Conservation (phyloP, 2,113 vertebrate genomes). For the Percina caprodes region DNA sequence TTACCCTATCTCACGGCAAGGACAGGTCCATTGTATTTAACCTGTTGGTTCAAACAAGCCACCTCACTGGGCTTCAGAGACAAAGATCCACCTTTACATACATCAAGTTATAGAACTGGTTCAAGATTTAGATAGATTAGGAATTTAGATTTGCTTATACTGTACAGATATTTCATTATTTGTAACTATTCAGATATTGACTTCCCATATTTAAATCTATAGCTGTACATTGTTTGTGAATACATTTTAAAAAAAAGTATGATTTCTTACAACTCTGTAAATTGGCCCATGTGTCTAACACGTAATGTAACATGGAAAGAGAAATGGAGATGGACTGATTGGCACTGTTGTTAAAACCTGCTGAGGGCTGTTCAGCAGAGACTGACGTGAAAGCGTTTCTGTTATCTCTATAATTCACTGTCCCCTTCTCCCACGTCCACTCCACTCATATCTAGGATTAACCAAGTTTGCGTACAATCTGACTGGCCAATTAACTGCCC, state of each 20-base stretch:
- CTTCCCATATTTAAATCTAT: not conserved
- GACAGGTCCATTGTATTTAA: not conserved
- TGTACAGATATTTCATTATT: not conserved
- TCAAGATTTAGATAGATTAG: no score
- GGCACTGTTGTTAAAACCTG: not conserved
- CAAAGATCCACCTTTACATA: not conserved
- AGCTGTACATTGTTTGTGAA: not conserved
- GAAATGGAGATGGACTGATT: not conserved
- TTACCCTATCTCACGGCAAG: not conserved
- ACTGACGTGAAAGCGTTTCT: conserved; percentile 45
- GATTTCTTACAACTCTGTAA: no score
- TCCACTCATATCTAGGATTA: conserved; percentile 49
- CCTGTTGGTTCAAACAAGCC: not conserved
- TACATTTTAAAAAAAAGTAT: no score
- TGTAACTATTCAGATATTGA: not conserved
- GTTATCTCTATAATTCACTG: conserved; percentile 43
- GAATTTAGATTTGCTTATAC: no score
- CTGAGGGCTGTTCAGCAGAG: not conserved
- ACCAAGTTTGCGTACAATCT: conserved; percentile 14
- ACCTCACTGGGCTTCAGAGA: not conserved
- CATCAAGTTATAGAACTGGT: no score
- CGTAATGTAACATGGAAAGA: not conserved
- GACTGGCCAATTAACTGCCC: not conserved
- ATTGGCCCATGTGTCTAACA: no score
- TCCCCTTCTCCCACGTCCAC: not conserved